These are phyloP conservation scores for Macrosoma leucophasiata DNA, from an alignment of 2,888 invertebrate genomes.

Conservation along the genomic window DNA sequence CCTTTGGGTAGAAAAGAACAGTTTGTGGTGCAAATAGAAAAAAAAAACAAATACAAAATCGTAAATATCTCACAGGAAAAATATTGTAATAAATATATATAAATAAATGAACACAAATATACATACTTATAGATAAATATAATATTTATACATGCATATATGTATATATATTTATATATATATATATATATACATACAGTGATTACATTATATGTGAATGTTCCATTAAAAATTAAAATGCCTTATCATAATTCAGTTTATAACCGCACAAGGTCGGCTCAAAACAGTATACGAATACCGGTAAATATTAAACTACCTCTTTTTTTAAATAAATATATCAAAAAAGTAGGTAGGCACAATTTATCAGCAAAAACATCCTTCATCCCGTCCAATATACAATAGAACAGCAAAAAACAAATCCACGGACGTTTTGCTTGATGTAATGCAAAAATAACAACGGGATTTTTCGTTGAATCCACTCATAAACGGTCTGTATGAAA, in stretches of 20 bases:
- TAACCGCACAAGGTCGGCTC: too few species aligned
- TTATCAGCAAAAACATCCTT: constrained; percentile 13
- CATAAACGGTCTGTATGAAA: constrained; percentile 45
- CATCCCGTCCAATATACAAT: constrained; percentile 36
- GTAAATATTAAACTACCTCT: too few species aligned
- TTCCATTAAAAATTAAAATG: not conserved
- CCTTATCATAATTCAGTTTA: too few species aligned
- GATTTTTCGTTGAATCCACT: constrained; percentile 40
- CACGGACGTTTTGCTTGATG: constrained; percentile 46
- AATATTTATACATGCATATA: not conserved
- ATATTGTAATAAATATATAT: too few species aligned
- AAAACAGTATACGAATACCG: too few species aligned
- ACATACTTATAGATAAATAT: not conserved
- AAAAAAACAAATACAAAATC: too few species aligned
- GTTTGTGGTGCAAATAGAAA: too few species aligned
- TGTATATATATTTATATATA: too few species aligned
- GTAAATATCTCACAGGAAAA: too few species aligned
- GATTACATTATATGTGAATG: not conserved
- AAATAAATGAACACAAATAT: not conserved
- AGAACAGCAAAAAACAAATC: constrained; percentile 44
- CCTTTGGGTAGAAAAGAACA: too few species aligned
- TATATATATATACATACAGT: not conserved
- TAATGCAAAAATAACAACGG: constrained; percentile 54
- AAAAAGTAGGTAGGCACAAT: not conserved
- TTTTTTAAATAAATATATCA: not conserved